Conservation (phyloP, 2,113 vertebrate species). For the Pao palembangensis region DNA sequence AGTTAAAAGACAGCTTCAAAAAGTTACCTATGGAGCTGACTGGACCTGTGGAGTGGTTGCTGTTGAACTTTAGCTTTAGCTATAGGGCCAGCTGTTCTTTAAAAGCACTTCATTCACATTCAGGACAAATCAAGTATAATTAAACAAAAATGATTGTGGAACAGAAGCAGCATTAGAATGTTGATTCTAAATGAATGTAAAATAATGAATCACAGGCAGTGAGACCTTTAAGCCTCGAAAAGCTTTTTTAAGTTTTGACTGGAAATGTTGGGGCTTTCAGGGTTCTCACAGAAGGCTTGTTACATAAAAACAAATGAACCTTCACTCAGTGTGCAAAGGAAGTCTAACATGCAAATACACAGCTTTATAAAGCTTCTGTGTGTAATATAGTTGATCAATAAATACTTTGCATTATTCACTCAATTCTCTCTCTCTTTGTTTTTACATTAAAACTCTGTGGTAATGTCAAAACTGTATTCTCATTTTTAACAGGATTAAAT, state of each 20-base stretch:
- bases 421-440: too few species aligned
- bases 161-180: too few species aligned
- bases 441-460: background rate
- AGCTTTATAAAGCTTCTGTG: constrained; percentile 38
- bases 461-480: background rate
- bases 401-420: too few species aligned
- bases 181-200: too few species aligned
- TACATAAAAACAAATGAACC: too few species aligned
- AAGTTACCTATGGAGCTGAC: background rate
- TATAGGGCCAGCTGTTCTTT: background rate
- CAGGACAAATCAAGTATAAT: background rate
- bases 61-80: too few species aligned
- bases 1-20: constrained; percentile 24
- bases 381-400: too few species aligned
- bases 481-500: background rate
- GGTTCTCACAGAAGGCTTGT: background rate
- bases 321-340: constrained; percentile 24
- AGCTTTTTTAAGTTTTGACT: too few species aligned
- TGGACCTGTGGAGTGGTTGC: too few species aligned
- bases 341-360: constrained; percentile 39
- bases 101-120: background rate
- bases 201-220: background rate
- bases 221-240: background rate
- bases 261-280: background rate
- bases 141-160: background rate